These are phyloP conservation scores for Ophion ellenae DNA, from an alignment of 2,888 invertebrate species.

Conservation along the genomic window DNA sequence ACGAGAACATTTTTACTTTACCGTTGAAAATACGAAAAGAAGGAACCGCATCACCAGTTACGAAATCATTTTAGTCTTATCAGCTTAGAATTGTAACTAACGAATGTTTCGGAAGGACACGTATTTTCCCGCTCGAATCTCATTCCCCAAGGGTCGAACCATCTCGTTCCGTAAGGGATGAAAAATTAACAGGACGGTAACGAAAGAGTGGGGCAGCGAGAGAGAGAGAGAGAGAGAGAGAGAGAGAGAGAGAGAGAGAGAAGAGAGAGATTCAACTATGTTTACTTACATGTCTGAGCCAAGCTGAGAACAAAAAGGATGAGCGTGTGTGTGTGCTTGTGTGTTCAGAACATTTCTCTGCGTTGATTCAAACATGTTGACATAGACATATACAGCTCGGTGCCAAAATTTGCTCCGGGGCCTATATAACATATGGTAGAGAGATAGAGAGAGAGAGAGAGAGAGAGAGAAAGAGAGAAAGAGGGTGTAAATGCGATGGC, in stretches of 20 bases:
- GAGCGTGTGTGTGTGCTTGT: not conserved
- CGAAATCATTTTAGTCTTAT: not conserved
- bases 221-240: not conserved
- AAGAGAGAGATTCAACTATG: not conserved
- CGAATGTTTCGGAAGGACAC: not conserved
- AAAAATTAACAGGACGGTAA: not conserved
- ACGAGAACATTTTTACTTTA: not conserved
- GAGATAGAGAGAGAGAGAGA: not conserved
- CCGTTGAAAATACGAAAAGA: not conserved
- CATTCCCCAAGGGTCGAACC: not conserved
- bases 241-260: not conserved
- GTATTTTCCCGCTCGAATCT: not conserved
- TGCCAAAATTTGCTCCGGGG: constrained; percentile 23
- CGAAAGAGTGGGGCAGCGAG: not conserved
- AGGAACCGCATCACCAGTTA: not conserved
- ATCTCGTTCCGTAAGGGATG: not conserved
- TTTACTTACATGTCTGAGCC: constrained; percentile 7
- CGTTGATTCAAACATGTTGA: constrained; percentile 31
- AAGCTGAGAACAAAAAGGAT: not conserved
- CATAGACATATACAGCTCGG: not conserved
- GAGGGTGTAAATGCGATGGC: constrained; percentile 5
- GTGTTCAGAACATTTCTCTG: not conserved
- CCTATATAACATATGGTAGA: not conserved
- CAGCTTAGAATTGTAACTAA: not conserved
- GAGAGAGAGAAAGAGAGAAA: not conserved